Evolutionary conservation across 2,113 vertebrate genomes (phyloP), one percentile per base, ranked within the genome.

Genomic region (Motacilla alba): DNA sequence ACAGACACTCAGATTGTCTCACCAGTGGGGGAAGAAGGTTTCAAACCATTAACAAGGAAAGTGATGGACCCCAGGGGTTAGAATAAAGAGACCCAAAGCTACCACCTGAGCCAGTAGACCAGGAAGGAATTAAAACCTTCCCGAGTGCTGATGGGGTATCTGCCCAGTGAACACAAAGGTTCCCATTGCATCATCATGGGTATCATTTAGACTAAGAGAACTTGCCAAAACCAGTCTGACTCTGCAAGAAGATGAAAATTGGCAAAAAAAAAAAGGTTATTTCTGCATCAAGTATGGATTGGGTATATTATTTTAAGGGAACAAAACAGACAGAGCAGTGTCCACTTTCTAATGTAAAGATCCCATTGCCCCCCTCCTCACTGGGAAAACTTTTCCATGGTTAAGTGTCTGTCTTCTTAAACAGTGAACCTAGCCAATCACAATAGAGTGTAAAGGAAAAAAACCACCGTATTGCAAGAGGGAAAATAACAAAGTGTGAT

Each of bases 11-110:
- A 56, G 35, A 37, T 4, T 39, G 1, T 26, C 67, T n/a, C 64
- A 37, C 20, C 10, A 3, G 1, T 3, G 22, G 1, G 3, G 10
- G 4, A 13, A 14, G 5, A 6, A 67, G 35, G 18, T 52, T 47
- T 52, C 82, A 75, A 43, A 12, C 27, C 24, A 26, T 15, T 30
- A 82, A 10, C 30, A 46, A 55, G 47, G 52, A 89, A 81, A 44
- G 2, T 46, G 50, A 17, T 59, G 33, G 52, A 72, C 6, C 21
- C 18, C 62, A 79, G 39, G 15, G 11, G 13, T 13, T 47, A 44
- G 24, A 82, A 9, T n/a, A 73, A 70, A 91, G 56, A 79, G 16
- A 70, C 7, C 9, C 46, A 63, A 49, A 63, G 2, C 19, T 85
- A 15, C 7, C n/a, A 72, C 15, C 33, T 21, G 21, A 60, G 30